Conservation (phyloP, 53 echinoderm and acorn worm genomes). For the Paelopatides confundens region DNA sequence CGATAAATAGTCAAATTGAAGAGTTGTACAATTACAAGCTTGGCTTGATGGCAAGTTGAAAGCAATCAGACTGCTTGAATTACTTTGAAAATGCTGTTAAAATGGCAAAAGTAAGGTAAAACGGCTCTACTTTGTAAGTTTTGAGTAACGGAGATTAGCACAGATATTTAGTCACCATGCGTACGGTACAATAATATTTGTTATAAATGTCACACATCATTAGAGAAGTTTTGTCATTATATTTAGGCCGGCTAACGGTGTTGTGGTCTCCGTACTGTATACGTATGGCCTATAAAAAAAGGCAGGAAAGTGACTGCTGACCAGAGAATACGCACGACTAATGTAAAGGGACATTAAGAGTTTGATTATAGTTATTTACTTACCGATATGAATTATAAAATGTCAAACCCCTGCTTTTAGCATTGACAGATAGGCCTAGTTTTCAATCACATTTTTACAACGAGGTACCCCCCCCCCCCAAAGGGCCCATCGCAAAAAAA, state of each 20-base stretch:
- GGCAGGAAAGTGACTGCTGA: no score
- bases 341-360: no score
- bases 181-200: not conserved
- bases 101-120: not conserved
- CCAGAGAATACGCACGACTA: no score
- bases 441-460: no score
- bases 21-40: not conserved
- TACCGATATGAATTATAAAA: no score
- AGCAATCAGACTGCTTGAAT: not conserved
- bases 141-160: not conserved
- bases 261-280: no score
- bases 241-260: not conserved
- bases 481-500: no score
- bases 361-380: no score
- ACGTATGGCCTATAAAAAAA: no score
- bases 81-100: not conserved
- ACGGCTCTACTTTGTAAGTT: not conserved
- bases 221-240: not conserved
- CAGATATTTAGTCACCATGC: not conserved
- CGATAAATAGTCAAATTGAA: slow-evolving; percentile 14
- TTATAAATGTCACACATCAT: slow-evolving; percentile 24
- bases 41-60: slow-evolving; percentile 16
- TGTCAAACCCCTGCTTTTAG: no score
- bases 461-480: no score
- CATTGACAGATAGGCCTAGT: no score